phyloP scores from a whole-genome alignment of 2,113 vertebrate species.

The Engraulis encrasicolus region DNA sequence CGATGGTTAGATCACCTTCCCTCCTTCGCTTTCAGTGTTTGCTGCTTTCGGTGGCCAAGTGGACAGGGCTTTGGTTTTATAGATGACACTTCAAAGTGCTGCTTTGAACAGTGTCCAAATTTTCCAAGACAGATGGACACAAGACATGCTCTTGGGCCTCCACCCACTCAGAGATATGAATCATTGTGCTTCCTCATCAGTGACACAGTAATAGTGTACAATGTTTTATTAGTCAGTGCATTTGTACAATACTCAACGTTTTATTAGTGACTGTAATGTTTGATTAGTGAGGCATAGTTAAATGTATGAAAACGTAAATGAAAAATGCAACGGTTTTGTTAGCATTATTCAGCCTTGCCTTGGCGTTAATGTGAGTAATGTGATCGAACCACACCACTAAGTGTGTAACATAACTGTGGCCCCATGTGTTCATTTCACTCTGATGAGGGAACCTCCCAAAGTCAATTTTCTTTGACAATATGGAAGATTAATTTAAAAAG shows the following conservation, averaged over 20 bases:
- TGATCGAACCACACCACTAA: neutral
- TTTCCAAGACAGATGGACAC: constrained; percentile 31
- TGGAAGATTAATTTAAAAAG: constrained; percentile 32
- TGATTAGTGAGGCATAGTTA: neutral
- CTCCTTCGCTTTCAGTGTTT: neutral
- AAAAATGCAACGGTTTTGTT: neutral
- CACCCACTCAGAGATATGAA: constrained; percentile 19
- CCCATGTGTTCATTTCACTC: neutral
- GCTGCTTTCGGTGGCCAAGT: constrained; percentile 27
- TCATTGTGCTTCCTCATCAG: neutral
- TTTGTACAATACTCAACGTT: no score
- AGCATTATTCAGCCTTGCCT: neutral
- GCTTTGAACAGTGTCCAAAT: constrained; percentile 25
- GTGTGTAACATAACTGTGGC: neutral
- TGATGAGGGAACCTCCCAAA: neutral
- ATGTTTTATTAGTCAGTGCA: no score
- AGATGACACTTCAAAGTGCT: constrained; percentile 33
- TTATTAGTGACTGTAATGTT: no score
- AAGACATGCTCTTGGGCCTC: constrained; percentile 15
- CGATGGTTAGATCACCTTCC: no score
- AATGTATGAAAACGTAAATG: neutral
- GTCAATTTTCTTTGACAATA: neutral
- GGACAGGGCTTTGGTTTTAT: constrained; percentile 21
- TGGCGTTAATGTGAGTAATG: neutral
- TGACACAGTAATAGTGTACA: no score